Percentiles rank a stretch among this genome's conserved stretches.
These are phyloP conservation scores for Casuarius casuarius DNA, from an alignment of 2,113 vertebrate genomes.

Conservation along the genomic window DNA sequence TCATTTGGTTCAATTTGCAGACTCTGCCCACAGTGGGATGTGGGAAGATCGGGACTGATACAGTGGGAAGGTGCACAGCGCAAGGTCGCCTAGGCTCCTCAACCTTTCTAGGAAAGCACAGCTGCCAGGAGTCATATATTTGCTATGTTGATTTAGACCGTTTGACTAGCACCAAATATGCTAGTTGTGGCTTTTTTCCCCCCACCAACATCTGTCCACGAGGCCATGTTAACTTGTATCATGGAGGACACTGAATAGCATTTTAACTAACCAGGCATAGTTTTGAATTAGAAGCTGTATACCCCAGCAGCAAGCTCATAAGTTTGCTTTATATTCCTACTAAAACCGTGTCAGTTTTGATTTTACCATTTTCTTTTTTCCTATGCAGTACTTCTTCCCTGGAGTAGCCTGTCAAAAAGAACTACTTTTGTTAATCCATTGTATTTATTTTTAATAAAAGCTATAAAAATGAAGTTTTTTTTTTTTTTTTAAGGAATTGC, in stretches of 20 bases:
- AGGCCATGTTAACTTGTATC: background rate
- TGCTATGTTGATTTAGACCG: background rate
- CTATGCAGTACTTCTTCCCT: background rate
- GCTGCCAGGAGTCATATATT: background rate
- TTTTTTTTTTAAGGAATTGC: background rate
- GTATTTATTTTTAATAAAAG: background rate
- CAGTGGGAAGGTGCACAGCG: conserved; percentile 10
- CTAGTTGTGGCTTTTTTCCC: background rate
- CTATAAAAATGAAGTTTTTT: background rate
- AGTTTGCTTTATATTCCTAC: background rate
- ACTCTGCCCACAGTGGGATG: rapidly evolving
- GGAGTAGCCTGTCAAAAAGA: background rate
- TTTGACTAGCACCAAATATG: background rate
- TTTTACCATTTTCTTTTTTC: background rate
- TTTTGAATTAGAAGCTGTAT: background rate
- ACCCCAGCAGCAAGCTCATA: conserved; percentile 33
- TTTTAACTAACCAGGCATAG: background rate
- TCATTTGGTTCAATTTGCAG: background rate
- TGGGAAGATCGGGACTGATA: background rate
- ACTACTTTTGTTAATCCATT: background rate
- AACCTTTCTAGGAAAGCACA: conserved; percentile 7
- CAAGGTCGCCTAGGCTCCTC: background rate
- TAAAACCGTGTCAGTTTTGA: background rate
- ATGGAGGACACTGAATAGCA: background rate
- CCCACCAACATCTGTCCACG: background rate